These are phyloP conservation scores for Drosophila testacea DNA, from an alignment of 2,888 invertebrate species.

Conservation along the genomic window DNA sequence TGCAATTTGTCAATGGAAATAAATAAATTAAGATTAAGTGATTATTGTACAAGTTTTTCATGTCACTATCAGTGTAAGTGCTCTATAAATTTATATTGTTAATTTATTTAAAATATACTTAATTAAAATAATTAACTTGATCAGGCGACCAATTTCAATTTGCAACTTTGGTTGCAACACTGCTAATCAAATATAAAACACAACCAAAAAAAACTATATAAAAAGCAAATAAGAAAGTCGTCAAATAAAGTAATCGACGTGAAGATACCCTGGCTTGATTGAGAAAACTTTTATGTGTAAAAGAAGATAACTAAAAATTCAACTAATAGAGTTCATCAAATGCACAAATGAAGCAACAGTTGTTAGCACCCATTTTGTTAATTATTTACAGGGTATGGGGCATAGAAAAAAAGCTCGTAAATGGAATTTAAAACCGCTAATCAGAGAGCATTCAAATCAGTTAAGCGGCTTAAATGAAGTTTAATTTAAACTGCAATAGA, in stretches of 20 bases:
- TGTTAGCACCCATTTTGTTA: not conserved
- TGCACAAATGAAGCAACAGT: not conserved
- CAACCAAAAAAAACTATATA: not conserved
- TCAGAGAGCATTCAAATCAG: slow-evolving; percentile 51
- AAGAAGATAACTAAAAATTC: not conserved
- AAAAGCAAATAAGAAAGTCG: not conserved
- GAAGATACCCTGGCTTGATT: not conserved
- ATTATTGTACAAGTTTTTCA: not conserved
- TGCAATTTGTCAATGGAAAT: not conserved
- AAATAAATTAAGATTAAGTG: not conserved
- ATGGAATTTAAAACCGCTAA: slow-evolving; percentile 42
- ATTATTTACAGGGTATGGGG: slow-evolving; percentile 5
- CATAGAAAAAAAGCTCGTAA: slow-evolving; percentile 2
- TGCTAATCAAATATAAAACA: slow-evolving; percentile 11
- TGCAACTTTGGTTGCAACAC: not conserved
- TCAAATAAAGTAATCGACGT: not conserved
- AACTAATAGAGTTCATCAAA: not conserved
- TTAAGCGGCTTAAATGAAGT: slow-evolving; percentile 56
- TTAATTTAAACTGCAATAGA: slow-evolving; percentile 49
- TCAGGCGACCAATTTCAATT: slow-evolving; percentile 10
- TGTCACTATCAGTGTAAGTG: not conserved
- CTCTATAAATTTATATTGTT: slow-evolving; percentile 1
- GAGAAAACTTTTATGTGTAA: not conserved
- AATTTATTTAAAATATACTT: slow-evolving; percentile 9
- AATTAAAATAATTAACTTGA: slow-evolving; percentile 44